phyloP scores from a whole-genome alignment of 2,113 vertebrate genomes.

The Myotis lucifugus region DNA sequence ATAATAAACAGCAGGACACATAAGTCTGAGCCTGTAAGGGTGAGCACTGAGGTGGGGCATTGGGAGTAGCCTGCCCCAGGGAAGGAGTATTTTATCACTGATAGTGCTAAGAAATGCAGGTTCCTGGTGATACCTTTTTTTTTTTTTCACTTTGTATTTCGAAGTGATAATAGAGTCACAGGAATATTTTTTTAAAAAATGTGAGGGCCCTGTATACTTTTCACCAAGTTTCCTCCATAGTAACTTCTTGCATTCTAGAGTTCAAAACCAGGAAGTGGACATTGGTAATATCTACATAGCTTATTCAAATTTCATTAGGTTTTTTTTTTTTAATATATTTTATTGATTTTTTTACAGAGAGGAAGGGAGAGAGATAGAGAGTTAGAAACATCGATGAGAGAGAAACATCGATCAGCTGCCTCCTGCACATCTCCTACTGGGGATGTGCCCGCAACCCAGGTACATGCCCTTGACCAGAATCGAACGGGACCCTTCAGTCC shows the following conservation, averaged over 20 bases:
- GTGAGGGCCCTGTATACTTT: not conserved
- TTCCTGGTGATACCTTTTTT: not conserved
- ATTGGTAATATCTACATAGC: not conserved
- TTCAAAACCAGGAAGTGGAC: not conserved
- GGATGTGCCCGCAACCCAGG: too few species aligned
- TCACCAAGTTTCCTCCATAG: not conserved
- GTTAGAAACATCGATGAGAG: too few species aligned
- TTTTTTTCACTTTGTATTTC: not conserved
- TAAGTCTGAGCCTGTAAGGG: not conserved
- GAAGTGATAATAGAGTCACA: not conserved
- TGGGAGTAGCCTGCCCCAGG: accelerated
- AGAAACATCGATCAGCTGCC: too few species aligned
- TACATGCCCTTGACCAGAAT: too few species aligned
- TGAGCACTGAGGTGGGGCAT: not conserved
- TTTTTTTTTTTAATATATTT: too few species aligned
- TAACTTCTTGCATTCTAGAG: not conserved
- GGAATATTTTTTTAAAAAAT: not conserved
- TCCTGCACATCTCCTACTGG: too few species aligned
- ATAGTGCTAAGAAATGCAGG: not conserved
- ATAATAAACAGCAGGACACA: not conserved
- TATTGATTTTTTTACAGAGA: too few species aligned
- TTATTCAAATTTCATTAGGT: not conserved
- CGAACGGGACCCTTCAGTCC: too few species aligned
- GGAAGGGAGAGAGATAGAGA: too few species aligned
- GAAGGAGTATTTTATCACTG: not conserved